These are phyloP conservation scores for Callipepla californica DNA, from an alignment of 2,113 vertebrate genomes.

Conservation along the genomic window DNA sequence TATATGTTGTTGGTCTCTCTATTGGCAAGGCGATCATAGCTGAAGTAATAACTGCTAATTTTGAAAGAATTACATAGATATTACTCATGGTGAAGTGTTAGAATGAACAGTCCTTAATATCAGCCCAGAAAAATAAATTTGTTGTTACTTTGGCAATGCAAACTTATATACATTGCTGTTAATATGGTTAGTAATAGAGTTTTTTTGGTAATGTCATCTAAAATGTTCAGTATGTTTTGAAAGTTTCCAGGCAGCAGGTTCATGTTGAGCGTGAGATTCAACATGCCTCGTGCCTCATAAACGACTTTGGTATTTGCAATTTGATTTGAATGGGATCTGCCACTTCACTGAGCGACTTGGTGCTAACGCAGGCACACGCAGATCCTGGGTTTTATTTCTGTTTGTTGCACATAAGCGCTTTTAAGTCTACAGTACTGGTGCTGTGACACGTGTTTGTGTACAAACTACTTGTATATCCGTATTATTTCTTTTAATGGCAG, in stretches of 20 bases:
- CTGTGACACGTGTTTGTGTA: not conserved
- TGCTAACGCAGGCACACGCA: not conserved
- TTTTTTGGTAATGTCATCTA: conserved; percentile 10
- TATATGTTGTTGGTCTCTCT: not conserved
- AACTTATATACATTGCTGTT: not conserved
- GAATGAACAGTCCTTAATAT: not conserved
- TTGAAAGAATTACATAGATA: conserved; percentile 24
- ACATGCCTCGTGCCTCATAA: not conserved
- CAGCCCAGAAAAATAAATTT: conserved; percentile 19
- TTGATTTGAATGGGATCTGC: not conserved
- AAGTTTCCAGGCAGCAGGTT: not conserved
- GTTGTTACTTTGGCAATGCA: conserved; percentile 44
- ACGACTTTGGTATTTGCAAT: not conserved
- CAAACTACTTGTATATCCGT: not conserved
- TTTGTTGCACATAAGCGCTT: not conserved
- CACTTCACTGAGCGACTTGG: not conserved
- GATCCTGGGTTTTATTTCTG: not conserved
- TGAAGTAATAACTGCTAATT: conserved; percentile 46
- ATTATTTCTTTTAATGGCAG: not conserved
- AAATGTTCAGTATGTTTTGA: not conserved
- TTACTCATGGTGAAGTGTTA: conserved; percentile 41
- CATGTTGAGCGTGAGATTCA: not conserved
- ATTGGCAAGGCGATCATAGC: conserved; percentile 6
- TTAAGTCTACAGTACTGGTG: not conserved
- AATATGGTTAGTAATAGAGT: conserved; percentile 13